phyloP scores from a whole-genome alignment of 1,140 invertebrate species.

The Musca domestica region DNA sequence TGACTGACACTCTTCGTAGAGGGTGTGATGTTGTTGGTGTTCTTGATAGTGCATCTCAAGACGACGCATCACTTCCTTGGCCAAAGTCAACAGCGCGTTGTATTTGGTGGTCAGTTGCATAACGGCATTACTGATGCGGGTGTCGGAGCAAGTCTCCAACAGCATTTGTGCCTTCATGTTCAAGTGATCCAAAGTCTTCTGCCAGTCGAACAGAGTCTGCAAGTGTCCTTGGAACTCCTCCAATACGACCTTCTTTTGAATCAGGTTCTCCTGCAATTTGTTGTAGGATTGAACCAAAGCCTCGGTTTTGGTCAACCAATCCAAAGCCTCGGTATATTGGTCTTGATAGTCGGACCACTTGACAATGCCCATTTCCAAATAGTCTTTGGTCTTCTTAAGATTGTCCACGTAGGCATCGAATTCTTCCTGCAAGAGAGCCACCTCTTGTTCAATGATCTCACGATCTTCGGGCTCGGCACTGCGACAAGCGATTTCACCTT shows the following conservation, averaged over 20 bases:
- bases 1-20: conserved; percentile 88
- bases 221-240: conserved; percentile 89
- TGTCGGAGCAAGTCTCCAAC: conserved; percentile 89
- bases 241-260: conserved; percentile 83
- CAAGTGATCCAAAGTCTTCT: conserved; percentile 85
- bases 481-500: conserved; percentile 78
- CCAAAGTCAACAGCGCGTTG: conserved; percentile 83
- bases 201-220: conserved; percentile 91
- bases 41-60: conserved; percentile 90
- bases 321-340: conserved; percentile 82
- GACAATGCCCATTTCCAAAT: conserved; percentile 85
- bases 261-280: conserved; percentile 84
- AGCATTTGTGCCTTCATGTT: conserved; percentile 88
- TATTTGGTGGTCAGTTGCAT: conserved; percentile 93
- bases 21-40: conserved; percentile 83
- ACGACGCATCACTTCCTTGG: conserved; percentile 90
- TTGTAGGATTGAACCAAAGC: conserved; percentile 83
- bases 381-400: conserved; percentile 74
- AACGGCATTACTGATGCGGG: conserved; percentile 88
- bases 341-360: conserved; percentile 96
- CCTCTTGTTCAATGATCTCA: conserved; percentile 88
- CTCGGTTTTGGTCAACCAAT: conserved; percentile 88
- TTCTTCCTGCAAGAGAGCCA: conserved; percentile 83
- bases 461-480: conserved; percentile 81
- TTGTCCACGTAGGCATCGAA: conserved; percentile 79